Conservation (phyloP, 2,113 vertebrate species). For the Struthio camelus region DNA sequence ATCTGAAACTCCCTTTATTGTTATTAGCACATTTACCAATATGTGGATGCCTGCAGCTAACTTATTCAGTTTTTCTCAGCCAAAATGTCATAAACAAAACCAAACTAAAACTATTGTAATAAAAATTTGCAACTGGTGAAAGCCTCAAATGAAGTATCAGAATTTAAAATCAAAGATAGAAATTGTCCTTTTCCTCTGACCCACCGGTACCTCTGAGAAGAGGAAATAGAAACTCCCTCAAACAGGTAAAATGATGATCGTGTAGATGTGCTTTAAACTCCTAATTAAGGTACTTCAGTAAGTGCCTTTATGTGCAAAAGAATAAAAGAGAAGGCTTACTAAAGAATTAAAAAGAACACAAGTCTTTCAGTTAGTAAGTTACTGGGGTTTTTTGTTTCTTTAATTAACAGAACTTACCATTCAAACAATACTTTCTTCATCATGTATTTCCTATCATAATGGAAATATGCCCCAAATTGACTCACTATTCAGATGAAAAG, state of each 20-base stretch:
- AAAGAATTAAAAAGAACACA: background rate
- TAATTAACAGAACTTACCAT: background rate
- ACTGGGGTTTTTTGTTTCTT: background rate
- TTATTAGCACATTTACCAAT: background rate
- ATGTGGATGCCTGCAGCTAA: background rate
- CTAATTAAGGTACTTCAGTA: background rate
- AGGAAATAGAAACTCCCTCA: background rate
- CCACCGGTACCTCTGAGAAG: background rate
- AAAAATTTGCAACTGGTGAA: background rate
- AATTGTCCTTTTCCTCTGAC: background rate
- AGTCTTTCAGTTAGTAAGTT: background rate
- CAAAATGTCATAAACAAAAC: background rate
- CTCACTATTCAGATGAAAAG: background rate
- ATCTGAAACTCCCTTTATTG: background rate
- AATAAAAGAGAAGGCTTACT: background rate
- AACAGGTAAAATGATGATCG: background rate
- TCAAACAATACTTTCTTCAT: background rate
- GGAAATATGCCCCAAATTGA: background rate
- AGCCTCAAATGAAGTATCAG: background rate
- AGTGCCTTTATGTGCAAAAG: background rate
- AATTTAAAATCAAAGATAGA: background rate
- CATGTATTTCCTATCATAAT: background rate
- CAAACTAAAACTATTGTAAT: background rate
- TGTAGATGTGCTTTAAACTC: background rate
- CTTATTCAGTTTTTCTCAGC: background rate